These are phyloP conservation scores for Andrena minutula DNA, from an alignment of 2,888 invertebrate species.

Conservation along the genomic window DNA sequence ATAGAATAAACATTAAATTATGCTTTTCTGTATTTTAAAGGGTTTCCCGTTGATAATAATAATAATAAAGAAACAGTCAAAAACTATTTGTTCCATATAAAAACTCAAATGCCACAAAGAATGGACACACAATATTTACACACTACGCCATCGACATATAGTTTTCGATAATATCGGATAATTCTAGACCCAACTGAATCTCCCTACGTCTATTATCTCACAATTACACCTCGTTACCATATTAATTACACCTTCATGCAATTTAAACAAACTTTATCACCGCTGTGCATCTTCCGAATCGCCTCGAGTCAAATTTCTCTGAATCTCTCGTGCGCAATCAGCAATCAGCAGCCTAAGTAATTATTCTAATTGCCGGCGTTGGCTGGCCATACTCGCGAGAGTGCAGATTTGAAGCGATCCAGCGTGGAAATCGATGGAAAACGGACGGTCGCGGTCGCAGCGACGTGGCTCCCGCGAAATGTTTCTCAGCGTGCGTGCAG, in stretches of 20 bases:
- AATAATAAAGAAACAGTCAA: too few species aligned
- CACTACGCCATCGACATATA: too few species aligned
- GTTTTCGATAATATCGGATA: background rate
- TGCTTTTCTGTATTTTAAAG: too few species aligned
- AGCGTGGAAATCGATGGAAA: conserved; percentile 25
- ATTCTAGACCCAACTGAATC: background rate
- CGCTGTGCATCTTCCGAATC: background rate
- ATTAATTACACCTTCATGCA: background rate
- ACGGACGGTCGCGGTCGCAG: conserved; percentile 8
- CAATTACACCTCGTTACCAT: background rate
- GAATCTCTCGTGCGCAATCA: background rate
- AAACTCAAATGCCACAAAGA: too few species aligned
- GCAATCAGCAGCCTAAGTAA: conserved; percentile 15
- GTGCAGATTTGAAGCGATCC: background rate
- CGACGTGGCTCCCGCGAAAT: conserved; percentile 11
- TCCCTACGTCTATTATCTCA: background rate
- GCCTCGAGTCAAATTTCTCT: conserved; percentile 6
- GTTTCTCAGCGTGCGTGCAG: conserved; percentile 5
- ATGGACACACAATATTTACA: too few species aligned
- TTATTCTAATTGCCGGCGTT: conserved; percentile 33
- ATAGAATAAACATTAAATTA: too few species aligned
- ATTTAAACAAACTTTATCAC: background rate
- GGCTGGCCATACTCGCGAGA: background rate
- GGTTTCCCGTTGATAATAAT: too few species aligned
- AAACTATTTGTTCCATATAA: too few species aligned